phyloP scores from a whole-genome alignment of 1,140 invertebrate genomes.

The Drosophila yakuba region DNA sequence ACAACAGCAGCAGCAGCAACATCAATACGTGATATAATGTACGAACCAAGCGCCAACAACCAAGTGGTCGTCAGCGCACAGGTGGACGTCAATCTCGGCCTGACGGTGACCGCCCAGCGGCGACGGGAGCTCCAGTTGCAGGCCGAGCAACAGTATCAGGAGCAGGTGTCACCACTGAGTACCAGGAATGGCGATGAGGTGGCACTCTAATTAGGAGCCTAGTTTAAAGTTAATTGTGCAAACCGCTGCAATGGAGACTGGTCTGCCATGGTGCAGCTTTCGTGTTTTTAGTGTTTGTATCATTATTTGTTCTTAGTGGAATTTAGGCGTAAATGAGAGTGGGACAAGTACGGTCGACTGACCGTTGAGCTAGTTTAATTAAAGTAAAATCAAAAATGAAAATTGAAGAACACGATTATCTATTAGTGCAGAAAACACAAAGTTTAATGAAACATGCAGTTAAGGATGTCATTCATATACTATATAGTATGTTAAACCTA shows the following conservation, averaged over 20 bases:
- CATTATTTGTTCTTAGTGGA: constrained; percentile 62
- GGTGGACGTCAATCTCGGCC: constrained; percentile 40
- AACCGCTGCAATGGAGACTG: constrained; percentile 49
- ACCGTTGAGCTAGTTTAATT: constrained; percentile 63
- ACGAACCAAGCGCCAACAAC: constrained; percentile 57
- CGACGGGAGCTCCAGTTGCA: constrained; percentile 69
- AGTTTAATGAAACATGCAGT: constrained; percentile 36
- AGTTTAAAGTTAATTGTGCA: constrained; percentile 35
- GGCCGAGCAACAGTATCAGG: constrained; percentile 67
- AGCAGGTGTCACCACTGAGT: constrained; percentile 61
- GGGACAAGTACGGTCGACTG: constrained; percentile 9
- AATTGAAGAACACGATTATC: constrained; percentile 11
- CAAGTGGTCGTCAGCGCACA: constrained; percentile 60
- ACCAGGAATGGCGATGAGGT: constrained; percentile 76
- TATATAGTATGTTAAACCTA: constrained; percentile 64
- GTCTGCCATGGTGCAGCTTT: constrained; percentile 53
- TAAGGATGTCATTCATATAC: constrained; percentile 50
- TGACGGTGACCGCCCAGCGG: constrained; percentile 71
- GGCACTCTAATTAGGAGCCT: constrained; percentile 65
- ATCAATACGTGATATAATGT: constrained; percentile 72
- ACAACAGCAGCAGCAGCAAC: constrained; percentile 39
- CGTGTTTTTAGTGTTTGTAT: constrained; percentile 52
- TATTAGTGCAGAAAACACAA: constrained; percentile 32
- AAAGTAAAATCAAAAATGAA: constrained; percentile 32
- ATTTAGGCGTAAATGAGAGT: constrained; percentile 51